Conservation (phyloP, 2,797 vertebrate genomes). For the Microctenopoma steveboyesi region DNA sequence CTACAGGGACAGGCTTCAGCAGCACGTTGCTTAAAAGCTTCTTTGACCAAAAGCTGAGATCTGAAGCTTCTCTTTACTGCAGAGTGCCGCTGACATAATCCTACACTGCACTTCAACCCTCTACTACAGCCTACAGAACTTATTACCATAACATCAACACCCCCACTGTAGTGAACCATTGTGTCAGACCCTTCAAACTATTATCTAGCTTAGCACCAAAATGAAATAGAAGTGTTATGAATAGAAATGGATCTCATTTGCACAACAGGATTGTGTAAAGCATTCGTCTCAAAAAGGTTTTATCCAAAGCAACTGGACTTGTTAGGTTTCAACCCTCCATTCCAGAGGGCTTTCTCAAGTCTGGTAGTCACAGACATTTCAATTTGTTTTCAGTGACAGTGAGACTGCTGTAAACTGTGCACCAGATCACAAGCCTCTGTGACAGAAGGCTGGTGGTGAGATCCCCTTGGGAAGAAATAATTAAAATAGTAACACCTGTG, state of each 20-base stretch:
- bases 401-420: not conserved
- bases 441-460: constrained; percentile 64
- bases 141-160: constrained; percentile 74
- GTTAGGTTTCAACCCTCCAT: too few relatives aligned
- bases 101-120: constrained; percentile 70
- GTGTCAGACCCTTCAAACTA: constrained; percentile 63
- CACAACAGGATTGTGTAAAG: too few relatives aligned
- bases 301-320: too few relatives aligned
- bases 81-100: constrained; percentile 66
- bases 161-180: constrained; percentile 62
- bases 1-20: not conserved
- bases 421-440: constrained; percentile 31
- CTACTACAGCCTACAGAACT: constrained; percentile 66
- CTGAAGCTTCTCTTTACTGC: constrained; percentile 35
- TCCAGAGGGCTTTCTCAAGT: too few relatives aligned
- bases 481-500: constrained; percentile 82
- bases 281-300: too few relatives aligned
- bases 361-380: too few relatives aligned
- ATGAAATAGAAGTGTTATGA: constrained; percentile 16
- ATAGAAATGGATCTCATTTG: constrained; percentile 1
- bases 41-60: constrained; percentile 29
- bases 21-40: constrained; percentile 10
- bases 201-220: constrained; percentile 43
- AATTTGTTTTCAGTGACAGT: not conserved
- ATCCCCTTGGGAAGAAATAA: constrained; percentile 77